Evolutionary conservation across 2,888 invertebrate genomes (phyloP).

Genomic region (Mythimna lalbum): DNA sequence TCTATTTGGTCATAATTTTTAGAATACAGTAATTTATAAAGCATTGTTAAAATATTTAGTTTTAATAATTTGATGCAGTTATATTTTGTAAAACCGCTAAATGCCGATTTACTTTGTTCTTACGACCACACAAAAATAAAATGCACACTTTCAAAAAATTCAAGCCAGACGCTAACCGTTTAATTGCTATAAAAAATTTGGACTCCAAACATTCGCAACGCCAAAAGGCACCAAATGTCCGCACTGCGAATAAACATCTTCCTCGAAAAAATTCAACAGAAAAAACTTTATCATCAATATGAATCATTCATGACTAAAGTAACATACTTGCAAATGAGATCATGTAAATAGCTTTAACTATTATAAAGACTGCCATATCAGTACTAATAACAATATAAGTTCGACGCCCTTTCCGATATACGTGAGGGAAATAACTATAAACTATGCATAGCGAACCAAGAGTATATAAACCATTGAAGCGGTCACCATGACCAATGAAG

Average conservation of each 20-base stretch:
- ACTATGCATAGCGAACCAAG: conserved; percentile 78
- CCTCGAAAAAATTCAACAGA: conserved; percentile 45
- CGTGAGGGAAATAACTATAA: conserved; percentile 78
- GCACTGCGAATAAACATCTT: conserved; percentile 39
- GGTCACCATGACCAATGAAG: conserved; percentile 74
- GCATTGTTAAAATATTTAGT: too few species aligned
- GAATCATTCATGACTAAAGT: conserved; percentile 66
- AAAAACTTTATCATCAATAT: conserved; percentile 53
- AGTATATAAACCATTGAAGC: conserved; percentile 80
- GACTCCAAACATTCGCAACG: conserved; percentile 10
- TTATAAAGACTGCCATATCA: conserved; percentile 68
- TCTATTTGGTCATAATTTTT: too few species aligned
- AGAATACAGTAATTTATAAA: too few species aligned
- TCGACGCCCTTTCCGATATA: conserved; percentile 66
- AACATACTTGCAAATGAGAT: conserved; percentile 71
- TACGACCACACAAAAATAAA: background rate
- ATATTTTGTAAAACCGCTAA: too few species aligned
- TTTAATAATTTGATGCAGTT: too few species aligned
- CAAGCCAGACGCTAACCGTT: background rate
- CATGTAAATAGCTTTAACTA: conserved; percentile 66
- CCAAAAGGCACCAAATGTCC: conserved; percentile 7
- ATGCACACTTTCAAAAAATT: background rate
- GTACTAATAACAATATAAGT: conserved; percentile 70
- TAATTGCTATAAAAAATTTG: conserved; percentile 16
- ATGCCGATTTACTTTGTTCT: background rate